phyloP scores from a whole-genome alignment of 2,888 invertebrate genomes.

The Subacronicta megacephala region DNA sequence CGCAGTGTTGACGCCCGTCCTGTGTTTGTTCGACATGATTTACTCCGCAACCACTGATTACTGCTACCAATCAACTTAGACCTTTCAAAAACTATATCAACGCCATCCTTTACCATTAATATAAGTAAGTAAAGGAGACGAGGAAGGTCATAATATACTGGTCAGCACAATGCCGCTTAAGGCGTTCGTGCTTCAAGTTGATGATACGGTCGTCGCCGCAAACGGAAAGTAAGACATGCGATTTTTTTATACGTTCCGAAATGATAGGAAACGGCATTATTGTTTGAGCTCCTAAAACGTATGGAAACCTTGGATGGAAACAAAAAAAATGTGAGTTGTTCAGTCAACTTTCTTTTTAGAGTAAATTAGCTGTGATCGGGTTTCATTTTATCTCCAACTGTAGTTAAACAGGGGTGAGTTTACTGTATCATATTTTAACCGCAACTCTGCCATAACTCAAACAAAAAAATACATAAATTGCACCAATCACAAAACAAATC shows the following conservation, averaged over 20 bases:
- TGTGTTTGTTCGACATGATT: conserved; percentile 61
- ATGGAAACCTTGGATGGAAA: conserved; percentile 4
- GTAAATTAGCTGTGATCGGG: too few relatives aligned
- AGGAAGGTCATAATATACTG: conserved; percentile 62
- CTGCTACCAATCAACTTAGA: conserved; percentile 49
- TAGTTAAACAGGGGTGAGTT: background rate
- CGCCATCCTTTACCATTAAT: conserved; percentile 22
- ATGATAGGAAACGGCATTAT: conserved; percentile 33
- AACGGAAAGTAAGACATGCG: conserved; percentile 65
- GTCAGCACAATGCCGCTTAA: conserved; percentile 67
- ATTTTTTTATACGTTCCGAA: conserved; percentile 66
- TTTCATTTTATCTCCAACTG: conserved; percentile 4
- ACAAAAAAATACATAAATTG: conserved; percentile 46
- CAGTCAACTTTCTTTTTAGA: too few relatives aligned
- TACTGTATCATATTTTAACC: conserved; percentile 14
- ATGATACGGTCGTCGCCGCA: conserved; percentile 79
- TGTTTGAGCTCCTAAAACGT: conserved; percentile 22
- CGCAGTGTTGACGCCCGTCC: conserved; percentile 54
- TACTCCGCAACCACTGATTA: conserved; percentile 53
- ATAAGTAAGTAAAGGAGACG: conserved; percentile 40
- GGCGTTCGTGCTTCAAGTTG: conserved; percentile 79
- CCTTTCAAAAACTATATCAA: conserved; percentile 41
- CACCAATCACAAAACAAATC: conserved; percentile 48
- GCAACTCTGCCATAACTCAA: conserved; percentile 7
- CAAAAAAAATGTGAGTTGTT: background rate